Base-by-base conservation (phyloP, 1,140 invertebrate species). In the Scaptomyza montana region DNA sequence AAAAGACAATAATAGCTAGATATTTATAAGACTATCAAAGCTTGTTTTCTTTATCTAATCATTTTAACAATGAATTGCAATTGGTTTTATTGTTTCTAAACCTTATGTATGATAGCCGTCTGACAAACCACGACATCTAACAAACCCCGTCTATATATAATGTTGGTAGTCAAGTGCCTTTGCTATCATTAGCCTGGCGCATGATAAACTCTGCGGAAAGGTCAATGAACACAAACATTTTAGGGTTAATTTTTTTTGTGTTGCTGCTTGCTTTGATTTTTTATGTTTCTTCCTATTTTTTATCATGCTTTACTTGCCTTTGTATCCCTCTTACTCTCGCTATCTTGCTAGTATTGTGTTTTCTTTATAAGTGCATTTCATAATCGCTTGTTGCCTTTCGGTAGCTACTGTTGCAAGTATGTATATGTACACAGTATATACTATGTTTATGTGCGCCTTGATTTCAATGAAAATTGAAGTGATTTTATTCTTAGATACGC, bases 171-270 rank as follows among this genome's bases (percentile, higher is more conserved):
- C 56, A 66, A 72, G 68, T 65, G 73, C 47, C 43, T 41, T 54
- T 45, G 57, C 59, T 74, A 77, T 69, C 65, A 77, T 75, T 77
- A 75, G 75, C 66, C 73, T 50, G 50, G 41, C 36, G 43, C 56
- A 60, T 60, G 60, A 70, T 66, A 49, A 56, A 76, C 43, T 73
- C 59, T 64, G 39, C 33, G 76, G 64, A 46, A 70, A 70, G 79
- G 79, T 82, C 79, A 84, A 82, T 78, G 76, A 66, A 82, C 79
- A 78, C 49, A 45, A 16, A 69, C 62, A 21, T 76, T 75, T 81
- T 81, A 78, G 62, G 72, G 79, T 78, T 84, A 76, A 82, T 82
- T 72, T 76, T 73, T 82, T 82, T 70, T 67, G 69, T 78, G 64
- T 51, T 75, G 64, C 21, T 33, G 30, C 30, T 64, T 68, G 53